Percentiles rank a stretch among this genome's conserved stretches.
Conservation (phyloP, 2,797 vertebrate genomes). For the Crax fasciolata region DNA sequence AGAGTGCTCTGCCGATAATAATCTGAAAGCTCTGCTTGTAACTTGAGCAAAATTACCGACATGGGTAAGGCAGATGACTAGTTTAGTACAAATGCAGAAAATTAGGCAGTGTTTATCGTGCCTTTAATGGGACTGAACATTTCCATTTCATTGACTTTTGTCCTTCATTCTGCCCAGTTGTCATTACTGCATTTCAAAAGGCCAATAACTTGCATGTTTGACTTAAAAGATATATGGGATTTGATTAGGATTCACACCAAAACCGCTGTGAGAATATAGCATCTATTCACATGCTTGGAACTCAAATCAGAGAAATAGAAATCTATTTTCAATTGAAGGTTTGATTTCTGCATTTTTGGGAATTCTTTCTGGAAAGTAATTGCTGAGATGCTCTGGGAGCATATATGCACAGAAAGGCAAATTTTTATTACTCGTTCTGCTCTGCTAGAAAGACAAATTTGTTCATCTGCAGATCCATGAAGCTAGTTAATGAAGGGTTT, state of each 20-base stretch:
- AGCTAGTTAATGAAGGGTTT: slow-evolving; percentile 26
- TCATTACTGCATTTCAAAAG: slow-evolving; percentile 2
- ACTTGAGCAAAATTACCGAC: background rate
- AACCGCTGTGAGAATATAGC: background rate
- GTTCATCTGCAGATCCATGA: background rate
- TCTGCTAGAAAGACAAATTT: slow-evolving; percentile 28
- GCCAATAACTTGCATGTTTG: background rate
- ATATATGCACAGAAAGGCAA: background rate
- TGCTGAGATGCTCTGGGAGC: background rate
- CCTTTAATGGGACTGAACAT: slow-evolving; percentile 16
- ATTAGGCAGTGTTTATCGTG: slow-evolving; percentile 1
- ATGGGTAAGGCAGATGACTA: background rate
- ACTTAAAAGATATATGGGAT: background rate
- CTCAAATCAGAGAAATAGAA: background rate
- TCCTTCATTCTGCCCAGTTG: slow-evolving; percentile 21
- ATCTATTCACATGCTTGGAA: background rate
- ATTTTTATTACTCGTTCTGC: slow-evolving; percentile 18
- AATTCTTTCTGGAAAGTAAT: background rate
- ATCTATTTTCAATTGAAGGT: background rate
- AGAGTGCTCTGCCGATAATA: background rate
- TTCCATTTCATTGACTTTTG: background rate
- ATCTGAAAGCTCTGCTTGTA: slow-evolving; percentile 21
- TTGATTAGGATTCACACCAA: slow-evolving; percentile 30
- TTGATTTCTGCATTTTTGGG: background rate
- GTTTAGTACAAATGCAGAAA: slow-evolving; percentile 33